Evolutionary conservation across 64 coral and sea anemone species (phyloP), one percentile per base, ranked within the genome.

Genomic region (Porites lutea): DNA sequence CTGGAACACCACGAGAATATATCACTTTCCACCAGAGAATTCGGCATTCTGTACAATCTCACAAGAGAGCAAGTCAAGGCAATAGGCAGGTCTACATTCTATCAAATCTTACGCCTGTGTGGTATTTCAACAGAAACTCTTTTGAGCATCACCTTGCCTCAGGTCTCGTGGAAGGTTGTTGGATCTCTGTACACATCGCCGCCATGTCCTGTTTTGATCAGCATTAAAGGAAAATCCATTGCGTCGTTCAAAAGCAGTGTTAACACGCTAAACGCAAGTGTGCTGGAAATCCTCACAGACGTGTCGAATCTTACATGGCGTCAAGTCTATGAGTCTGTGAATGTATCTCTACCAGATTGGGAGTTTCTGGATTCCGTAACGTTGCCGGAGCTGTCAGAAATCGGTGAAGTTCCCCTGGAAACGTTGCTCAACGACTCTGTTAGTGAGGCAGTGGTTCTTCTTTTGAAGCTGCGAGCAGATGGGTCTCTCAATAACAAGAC

Each of bases 31-130:
- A 14, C 44, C 14, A n/a, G 55, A 49, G 59, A 96, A 62, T 65
- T 96, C 44, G 88, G 91, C 1, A 87, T 96, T 69, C 61, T 96
- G 43, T 96, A 90, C 75, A 93, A 96, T 14, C 49, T 90, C 16
- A 88, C 79, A 13, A 53, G 2, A 22, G 92, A 93, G 44, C 95
- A 96, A 77, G 54, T 63, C 43, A 83, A 77, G 15, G 73, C 82
- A 66, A 71, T 92, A 13, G 92, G 80, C 3, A 69, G 82, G 45
- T 60, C 91, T 50, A 93, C 91, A 6, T 71, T 96, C 4, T 13
- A 45, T 22, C 92, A 97, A 74, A 76, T 97, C 22, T 82, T 77
- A 50, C 48, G 67, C 27, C 59, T 83, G 54, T 97, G 95, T 80
- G 82, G 47, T 2, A 81, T 94, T 50, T 71, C 81, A 7, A 52